A percentile compares a stretch with the other conserved stretches of the same genome.
These are phyloP conservation scores for Muscicapa striata DNA, from an alignment of 2,797 vertebrate species.

Conservation along the genomic window DNA sequence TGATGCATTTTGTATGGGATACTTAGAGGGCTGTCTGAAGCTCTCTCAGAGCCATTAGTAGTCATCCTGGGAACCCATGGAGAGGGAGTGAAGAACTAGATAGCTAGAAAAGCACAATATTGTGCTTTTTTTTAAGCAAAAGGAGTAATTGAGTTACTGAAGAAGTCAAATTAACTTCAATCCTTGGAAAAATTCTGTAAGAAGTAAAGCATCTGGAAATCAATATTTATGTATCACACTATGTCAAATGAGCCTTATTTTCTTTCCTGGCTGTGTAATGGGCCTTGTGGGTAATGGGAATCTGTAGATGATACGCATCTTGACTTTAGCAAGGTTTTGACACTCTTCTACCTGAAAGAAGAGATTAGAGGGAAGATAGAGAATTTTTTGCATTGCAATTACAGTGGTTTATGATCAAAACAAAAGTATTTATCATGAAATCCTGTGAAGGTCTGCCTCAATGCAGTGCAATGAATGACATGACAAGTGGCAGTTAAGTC, in stretches of 20 bases:
- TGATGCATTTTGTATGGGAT: conserved; percentile 26
- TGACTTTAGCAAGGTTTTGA: conserved; percentile 16
- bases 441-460: background rate
- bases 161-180: conserved; percentile 21
- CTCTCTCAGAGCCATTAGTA: conserved; percentile 6
- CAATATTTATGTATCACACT: conserved; percentile 43
- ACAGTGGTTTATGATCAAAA: background rate
- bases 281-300: background rate
- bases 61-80: background rate
- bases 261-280: conserved; percentile 22
- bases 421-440: background rate
- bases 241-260: conserved; percentile 34
- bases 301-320: background rate
- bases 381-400: background rate
- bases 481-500: background rate
- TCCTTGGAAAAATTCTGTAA: background rate
- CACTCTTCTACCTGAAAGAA: background rate
- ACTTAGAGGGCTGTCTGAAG: conserved; percentile 1
- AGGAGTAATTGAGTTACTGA: background rate
- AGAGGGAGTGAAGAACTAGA: background rate
- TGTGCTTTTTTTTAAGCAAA: conserved; percentile 2
- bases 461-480: background rate
- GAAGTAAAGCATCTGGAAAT: conserved; percentile 39
- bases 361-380: background rate
- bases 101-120: background rate